Conservation (phyloP, 2,113 vertebrate genomes). For the Albula glossodonta region DNA sequence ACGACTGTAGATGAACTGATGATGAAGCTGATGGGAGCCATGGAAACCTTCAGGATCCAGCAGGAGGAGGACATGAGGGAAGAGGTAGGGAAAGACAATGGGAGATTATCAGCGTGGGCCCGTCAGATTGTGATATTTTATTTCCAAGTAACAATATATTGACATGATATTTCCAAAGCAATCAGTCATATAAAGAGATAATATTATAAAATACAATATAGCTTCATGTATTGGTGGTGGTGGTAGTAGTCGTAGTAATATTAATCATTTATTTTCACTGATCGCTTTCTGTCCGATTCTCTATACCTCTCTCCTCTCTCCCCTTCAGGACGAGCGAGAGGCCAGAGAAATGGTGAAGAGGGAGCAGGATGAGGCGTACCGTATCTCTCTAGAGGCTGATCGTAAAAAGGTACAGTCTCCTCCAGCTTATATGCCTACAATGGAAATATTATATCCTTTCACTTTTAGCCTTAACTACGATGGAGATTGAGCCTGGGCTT, state of each 20-base stretch:
- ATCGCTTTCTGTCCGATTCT: background rate
- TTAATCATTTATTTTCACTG: background rate
- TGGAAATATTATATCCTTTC: too few relatives aligned
- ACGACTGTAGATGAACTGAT: conserved; percentile 97
- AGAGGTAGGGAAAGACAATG: conserved; percentile 73
- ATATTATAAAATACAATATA: too few relatives aligned
- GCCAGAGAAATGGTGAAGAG: conserved; percentile 95
- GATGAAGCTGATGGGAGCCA: conserved; percentile 98
- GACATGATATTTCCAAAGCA: too few relatives aligned
- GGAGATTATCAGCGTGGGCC: too few relatives aligned
- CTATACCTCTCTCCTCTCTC: background rate
- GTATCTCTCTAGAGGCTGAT: conserved; percentile 93
- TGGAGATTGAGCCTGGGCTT: too few relatives aligned
- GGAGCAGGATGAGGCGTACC: conserved; percentile 96
- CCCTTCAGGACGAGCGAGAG: conserved; percentile 87
- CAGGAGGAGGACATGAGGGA: conserved; percentile 98
- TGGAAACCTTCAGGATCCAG: conserved; percentile 97
- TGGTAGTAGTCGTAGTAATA: too few relatives aligned
- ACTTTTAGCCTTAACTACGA: too few relatives aligned
- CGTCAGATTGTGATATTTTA: too few relatives aligned
- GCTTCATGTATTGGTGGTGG: too few relatives aligned
- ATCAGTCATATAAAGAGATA: too few relatives aligned
- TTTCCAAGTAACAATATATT: too few relatives aligned
- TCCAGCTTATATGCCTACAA: too few relatives aligned
- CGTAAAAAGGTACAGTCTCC: conserved; percentile 83